Base-by-base conservation (phyloP, 2,113 vertebrate species). In the Nipponia nippon region DNA sequence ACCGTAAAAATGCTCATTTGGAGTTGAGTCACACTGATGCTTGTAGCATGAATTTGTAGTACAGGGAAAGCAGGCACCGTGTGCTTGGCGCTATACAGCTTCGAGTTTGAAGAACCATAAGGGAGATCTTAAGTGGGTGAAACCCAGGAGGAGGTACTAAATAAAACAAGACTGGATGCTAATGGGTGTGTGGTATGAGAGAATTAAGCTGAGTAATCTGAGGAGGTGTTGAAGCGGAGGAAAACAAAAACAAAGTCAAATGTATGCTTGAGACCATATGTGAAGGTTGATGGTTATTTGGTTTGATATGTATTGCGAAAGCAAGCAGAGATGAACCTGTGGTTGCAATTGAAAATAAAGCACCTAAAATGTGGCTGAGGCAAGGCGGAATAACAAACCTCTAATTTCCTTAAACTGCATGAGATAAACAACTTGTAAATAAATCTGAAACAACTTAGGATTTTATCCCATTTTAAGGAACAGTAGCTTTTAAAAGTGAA, bases 171-270 rank as follows among this genome's bases (percentile, higher is more conserved):
- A 59, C 73, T 87, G 72, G 79, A 90, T 96, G 78, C 38, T 91
- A 93, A 95, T 96, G 82, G 50, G 47, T 80, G 82, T 95, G 93
- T 92, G 63, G 58, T 89, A 73, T 63, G 75, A 96, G 82, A 80
- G 67, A 96, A 96, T 86, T 83, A 91, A 94, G 70, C 36, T 94
- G 95, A 97, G 87, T 96, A 96, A 95, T 97, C 66, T 90, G 91
- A 93, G 95, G 94, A 96, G 94, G 96, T 95, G 95, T 97, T 84
- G 76, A 85, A 94, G 49, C 73, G 42, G 62, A 94, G 62, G 67
- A 83, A 94, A 96, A 88, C 66, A 95, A 93, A 97, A 97, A 71
- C 80, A 92, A 95, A 95, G 83, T 95, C 91, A 91, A 65, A 94
- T n/a, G 56, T 79, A 22, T 93, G 66, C 72, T 72, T 47, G 62